These are phyloP conservation scores for Sphecodes monilicornis DNA, from an alignment of 2,888 invertebrate genomes.

Conservation along the genomic window DNA sequence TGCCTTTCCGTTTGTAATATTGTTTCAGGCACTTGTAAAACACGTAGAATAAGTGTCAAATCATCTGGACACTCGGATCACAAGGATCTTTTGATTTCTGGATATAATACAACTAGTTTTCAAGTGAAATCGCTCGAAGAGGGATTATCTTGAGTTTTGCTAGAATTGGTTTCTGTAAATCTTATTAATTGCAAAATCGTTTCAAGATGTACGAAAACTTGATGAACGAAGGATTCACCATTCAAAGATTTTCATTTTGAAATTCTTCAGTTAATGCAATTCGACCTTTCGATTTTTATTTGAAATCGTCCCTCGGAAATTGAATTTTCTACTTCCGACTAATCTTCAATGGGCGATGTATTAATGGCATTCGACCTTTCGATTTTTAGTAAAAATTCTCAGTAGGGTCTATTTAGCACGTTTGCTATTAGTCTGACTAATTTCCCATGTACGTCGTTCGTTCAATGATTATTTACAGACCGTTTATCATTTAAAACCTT, in stretches of 20 bases:
- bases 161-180: not conserved
- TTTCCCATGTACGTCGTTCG: too few species aligned
- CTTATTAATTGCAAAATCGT: not conserved
- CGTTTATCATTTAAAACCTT: not conserved
- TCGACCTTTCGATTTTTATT: too few species aligned
- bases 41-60: not conserved
- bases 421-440: too few species aligned
- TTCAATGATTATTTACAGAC: too few species aligned
- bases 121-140: not conserved
- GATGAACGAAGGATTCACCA: not conserved
- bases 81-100: not conserved
- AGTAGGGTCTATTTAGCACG: too few species aligned
- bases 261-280: not conserved
- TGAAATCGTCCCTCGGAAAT: too few species aligned
- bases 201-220: not conserved
- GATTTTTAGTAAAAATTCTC: not conserved
- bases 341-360: too few species aligned
- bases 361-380: not conserved
- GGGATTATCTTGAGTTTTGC: not conserved
- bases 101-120: not conserved
- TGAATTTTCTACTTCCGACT: too few species aligned
- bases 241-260: not conserved
- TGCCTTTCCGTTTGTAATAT: not conserved
- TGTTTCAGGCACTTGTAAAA: not conserved
- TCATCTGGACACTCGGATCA: not conserved